These are phyloP conservation scores for Penaeus monodon DNA, from an alignment of 2,888 invertebrate species.

Conservation along the genomic window DNA sequence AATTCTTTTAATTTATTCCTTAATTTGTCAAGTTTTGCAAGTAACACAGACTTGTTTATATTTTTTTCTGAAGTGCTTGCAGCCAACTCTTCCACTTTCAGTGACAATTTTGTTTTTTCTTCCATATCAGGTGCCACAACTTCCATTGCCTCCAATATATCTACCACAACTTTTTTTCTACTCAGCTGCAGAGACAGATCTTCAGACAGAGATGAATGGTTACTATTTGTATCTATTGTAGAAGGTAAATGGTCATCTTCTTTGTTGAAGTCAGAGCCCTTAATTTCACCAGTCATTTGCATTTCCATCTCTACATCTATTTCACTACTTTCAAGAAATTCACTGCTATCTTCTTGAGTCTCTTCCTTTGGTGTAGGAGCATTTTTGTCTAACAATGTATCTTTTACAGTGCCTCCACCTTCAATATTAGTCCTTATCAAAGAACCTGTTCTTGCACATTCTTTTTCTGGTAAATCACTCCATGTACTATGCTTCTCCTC, in stretches of 20 bases:
- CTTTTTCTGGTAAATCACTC: background rate
- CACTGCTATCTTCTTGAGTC: background rate
- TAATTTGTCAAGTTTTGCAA: slow-evolving; percentile 28
- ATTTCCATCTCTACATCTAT: background rate
- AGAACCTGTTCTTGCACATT: background rate
- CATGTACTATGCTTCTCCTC: too few species aligned
- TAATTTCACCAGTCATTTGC: background rate
- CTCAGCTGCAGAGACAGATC: slow-evolving; percentile 39
- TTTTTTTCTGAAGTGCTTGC: background rate
- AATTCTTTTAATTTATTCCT: slow-evolving; percentile 49
- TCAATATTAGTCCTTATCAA: background rate
- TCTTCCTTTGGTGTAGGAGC: background rate
- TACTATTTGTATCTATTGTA: background rate
- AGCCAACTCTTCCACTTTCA: slow-evolving; percentile 44
- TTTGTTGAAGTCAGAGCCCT: too few species aligned
- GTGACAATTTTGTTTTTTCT: slow-evolving; percentile 26
- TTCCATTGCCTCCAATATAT: slow-evolving; percentile 58
- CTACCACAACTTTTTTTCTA: slow-evolving; percentile 36
- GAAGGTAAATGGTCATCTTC: too few species aligned
- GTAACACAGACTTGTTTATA: slow-evolving; percentile 17
- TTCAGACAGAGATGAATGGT: background rate
- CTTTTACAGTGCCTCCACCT: background rate
- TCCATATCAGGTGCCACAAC: slow-evolving; percentile 56
- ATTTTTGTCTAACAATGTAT: background rate
- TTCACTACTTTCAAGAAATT: background rate